A percentile compares a stretch with the other conserved stretches of the same genome.
Conservation (phyloP, 2,113 vertebrate species). For the Dicaeum eximium region DNA sequence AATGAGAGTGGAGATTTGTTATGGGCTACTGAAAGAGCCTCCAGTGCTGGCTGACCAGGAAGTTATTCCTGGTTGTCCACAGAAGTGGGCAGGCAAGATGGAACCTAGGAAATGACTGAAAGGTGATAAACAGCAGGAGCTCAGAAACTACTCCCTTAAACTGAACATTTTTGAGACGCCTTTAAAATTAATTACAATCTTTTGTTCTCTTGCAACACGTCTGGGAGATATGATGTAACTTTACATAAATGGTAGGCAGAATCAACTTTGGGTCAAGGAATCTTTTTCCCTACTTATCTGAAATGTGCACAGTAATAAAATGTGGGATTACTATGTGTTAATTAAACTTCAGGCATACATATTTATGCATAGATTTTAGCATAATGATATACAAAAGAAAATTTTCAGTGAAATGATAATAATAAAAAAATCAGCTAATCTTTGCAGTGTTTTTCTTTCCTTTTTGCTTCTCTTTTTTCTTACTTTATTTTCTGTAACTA, state of each 20-base stretch:
- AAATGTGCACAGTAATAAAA: constrained; percentile 39
- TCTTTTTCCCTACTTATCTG: neutral
- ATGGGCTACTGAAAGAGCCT: neutral
- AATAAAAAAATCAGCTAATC: neutral
- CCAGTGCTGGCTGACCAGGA: neutral
- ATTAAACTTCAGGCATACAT: constrained; percentile 45
- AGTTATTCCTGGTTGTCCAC: neutral
- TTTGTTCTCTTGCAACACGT: neutral
- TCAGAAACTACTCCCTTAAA: neutral
- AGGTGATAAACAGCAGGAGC: neutral
- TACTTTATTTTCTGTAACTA: neutral
- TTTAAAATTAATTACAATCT: constrained; percentile 1
- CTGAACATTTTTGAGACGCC: neutral
- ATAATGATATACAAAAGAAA: constrained; percentile 17
- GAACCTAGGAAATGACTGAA: neutral
- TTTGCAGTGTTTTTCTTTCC: constrained; percentile 12
- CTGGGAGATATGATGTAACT: neutral
- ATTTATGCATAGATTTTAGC: constrained; percentile 31
- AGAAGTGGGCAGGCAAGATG: neutral
- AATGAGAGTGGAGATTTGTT: neutral
- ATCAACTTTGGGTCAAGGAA: constrained; percentile 12
- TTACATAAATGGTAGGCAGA: neutral
- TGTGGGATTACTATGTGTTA: constrained; percentile 34
- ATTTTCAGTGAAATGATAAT: neutral
- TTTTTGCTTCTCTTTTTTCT: neutral